Percentiles rank a stretch among this genome's conserved stretches.
phyloP scores from a whole-genome alignment of 2,797 vertebrate species.

The Nothura maculosa region DNA sequence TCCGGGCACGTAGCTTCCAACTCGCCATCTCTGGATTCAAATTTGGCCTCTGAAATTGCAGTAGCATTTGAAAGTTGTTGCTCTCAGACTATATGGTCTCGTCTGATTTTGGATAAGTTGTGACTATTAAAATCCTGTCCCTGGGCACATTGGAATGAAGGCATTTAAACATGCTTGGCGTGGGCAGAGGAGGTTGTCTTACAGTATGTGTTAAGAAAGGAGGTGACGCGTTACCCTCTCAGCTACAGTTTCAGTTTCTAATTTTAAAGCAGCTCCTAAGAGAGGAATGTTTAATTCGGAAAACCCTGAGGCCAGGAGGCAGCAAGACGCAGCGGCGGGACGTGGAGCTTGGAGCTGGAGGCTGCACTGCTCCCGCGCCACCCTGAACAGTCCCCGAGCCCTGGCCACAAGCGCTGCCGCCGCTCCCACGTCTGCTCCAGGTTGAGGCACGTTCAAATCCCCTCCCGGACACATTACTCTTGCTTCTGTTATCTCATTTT shows the following conservation, averaged over 20 bases:
- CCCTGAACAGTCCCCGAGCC: no score
- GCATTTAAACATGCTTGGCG: no score
- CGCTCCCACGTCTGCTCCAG: neutral
- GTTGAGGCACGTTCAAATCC: neutral
- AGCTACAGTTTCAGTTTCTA: neutral
- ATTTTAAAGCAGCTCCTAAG: neutral
- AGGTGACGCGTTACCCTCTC: neutral
- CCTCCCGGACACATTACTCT: neutral
- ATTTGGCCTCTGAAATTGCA: neutral
- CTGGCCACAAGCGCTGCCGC: no score
- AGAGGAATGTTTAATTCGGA: neutral
- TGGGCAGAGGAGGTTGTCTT: neutral
- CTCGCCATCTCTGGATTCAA: neutral
- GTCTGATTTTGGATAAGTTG: neutral
- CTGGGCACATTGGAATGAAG: neutral
- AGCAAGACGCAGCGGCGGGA: neutral
- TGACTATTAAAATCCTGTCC: neutral
- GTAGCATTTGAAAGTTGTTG: neutral
- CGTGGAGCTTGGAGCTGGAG: accelerated
- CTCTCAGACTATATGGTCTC: accelerated
- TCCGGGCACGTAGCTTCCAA: neutral
- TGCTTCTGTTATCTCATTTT: neutral
- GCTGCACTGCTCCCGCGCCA: no score
- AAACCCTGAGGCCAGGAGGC: accelerated
- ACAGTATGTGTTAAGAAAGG: neutral